Evolutionary conservation across 2,113 vertebrate species (phyloP).

Genomic region (Sisor rabdophorus): DNA sequence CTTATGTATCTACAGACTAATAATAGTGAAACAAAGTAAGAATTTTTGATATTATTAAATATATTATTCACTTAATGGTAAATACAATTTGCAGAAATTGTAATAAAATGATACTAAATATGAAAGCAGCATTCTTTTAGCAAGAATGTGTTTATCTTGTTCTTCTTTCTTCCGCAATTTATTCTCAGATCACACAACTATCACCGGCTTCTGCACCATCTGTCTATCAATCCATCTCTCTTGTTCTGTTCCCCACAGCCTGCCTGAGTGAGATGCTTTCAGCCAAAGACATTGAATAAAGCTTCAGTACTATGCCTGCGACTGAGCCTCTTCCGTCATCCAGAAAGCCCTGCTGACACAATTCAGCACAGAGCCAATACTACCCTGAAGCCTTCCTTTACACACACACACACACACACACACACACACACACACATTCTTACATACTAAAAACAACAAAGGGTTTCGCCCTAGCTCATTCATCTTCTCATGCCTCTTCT

Average conservation of each 20-base stretch:
- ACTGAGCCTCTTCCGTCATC: not conserved
- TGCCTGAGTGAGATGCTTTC: constrained; percentile 15
- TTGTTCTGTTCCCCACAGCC: not conserved
- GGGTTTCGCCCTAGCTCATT: constrained; percentile 31
- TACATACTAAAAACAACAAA: constrained; percentile 29
- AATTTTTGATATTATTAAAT: not conserved
- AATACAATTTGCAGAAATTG: not conserved
- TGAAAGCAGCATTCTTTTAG: not conserved
- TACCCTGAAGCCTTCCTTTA: constrained; percentile 35
- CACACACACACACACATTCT: constrained; percentile 8
- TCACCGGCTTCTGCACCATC: constrained; percentile 56
- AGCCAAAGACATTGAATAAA: constrained; percentile 22
- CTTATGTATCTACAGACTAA: not conserved
- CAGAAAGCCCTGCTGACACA: constrained; percentile 29
- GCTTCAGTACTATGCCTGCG: not conserved
- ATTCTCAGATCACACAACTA: not conserved
- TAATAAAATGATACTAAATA: not conserved
- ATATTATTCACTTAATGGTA: too few relatives aligned
- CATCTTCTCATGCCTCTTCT: constrained; percentile 21
- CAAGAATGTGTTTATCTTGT: not conserved
- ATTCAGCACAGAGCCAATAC: constrained; percentile 25
- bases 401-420: constrained; percentile 10
- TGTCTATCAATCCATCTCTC: constrained; percentile 11
- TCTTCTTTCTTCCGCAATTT: not conserved
- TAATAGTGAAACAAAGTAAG: not conserved